Evolutionary conservation across 2,888 invertebrate species (phyloP).

Genomic region (Caenorhabditis sp.): DNA sequence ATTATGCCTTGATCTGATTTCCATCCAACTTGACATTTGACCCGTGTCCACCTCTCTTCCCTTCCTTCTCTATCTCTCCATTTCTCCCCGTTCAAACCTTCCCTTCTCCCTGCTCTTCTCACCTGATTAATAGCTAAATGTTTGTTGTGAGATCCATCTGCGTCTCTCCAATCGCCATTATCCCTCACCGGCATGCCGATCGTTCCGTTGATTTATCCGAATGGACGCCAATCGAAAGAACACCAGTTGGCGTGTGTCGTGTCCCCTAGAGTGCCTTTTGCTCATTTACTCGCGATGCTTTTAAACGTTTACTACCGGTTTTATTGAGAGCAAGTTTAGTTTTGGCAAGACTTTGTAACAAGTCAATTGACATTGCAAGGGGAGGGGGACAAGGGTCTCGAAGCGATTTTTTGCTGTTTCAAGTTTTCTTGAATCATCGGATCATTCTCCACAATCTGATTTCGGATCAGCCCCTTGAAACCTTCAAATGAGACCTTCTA

Average conservation of each 20-base stretch:
- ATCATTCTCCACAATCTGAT: no score
- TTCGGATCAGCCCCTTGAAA: no score
- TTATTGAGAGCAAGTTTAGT: not conserved
- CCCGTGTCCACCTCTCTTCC: conserved; percentile 15
- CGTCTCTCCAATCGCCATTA: conserved; percentile 13
- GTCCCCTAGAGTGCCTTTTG: conserved; percentile 10
- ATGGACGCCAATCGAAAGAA: conserved; percentile 32
- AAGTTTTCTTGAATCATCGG: no score
- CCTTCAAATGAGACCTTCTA: no score
- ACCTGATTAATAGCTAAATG: conserved; percentile 61
- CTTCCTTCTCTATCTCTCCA: no score
- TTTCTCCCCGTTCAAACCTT: conserved; percentile 42
- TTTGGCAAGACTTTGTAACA: not conserved
- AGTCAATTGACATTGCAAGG: not conserved
- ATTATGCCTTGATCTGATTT: conserved; percentile 16
- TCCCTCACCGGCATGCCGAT: conserved; percentile 31
- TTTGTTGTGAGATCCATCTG: conserved; percentile 51
- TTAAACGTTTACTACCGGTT: not conserved
- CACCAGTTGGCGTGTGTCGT: conserved; percentile 47
- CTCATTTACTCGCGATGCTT: not conserved
- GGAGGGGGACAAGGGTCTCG: no score
- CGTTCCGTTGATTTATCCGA: conserved; percentile 55
- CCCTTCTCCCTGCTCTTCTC: conserved; percentile 13
- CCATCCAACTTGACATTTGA: conserved; percentile 49
- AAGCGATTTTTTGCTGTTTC: no score